These are phyloP conservation scores for Stenchaetothrips biformis DNA, from an alignment of 2,888 invertebrate species.

Conservation along the genomic window DNA sequence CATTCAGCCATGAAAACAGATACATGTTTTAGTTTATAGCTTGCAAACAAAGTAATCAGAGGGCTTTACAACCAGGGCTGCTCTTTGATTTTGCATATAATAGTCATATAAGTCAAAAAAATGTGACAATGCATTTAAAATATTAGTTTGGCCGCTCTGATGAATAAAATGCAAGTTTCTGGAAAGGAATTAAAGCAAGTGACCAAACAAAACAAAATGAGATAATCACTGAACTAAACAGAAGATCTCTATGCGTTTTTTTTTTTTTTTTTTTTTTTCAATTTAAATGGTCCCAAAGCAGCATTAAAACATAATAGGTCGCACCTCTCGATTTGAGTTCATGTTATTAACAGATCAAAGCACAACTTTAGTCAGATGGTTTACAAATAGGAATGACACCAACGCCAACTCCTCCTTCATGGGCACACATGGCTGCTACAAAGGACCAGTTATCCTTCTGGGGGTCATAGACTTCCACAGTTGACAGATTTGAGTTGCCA, in stretches of 20 bases:
- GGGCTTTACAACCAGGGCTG: too few relatives aligned
- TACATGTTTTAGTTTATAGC: too few relatives aligned
- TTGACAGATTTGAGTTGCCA: conserved; percentile 72
- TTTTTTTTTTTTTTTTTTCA: neutral
- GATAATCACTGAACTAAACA: neutral
- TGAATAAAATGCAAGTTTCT: too few relatives aligned
- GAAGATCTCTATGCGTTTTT: neutral
- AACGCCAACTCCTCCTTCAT: conserved; percentile 86
- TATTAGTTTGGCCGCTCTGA: too few relatives aligned
- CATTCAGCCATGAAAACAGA: too few relatives aligned
- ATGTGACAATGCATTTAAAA: neutral
- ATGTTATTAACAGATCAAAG: neutral
- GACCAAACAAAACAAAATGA: neutral
- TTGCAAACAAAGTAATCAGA: too few relatives aligned
- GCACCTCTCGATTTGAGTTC: neutral
- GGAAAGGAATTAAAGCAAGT: neutral
- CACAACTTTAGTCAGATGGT: conserved; percentile 24
- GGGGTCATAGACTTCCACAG: conserved; percentile 82
- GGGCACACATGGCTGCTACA: conserved; percentile 73
- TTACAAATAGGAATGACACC: conserved; percentile 64
- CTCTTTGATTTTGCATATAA: too few relatives aligned
- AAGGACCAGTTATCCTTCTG: conserved; percentile 65
- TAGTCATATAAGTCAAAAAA: neutral
- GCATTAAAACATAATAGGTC: too few relatives aligned
- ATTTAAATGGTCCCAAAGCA: too few relatives aligned